Percentiles rank a stretch among this genome's conserved stretches.
phyloP scores from a whole-genome alignment of 2,888 invertebrate species.

The Gonocerus acuteangulatus region DNA sequence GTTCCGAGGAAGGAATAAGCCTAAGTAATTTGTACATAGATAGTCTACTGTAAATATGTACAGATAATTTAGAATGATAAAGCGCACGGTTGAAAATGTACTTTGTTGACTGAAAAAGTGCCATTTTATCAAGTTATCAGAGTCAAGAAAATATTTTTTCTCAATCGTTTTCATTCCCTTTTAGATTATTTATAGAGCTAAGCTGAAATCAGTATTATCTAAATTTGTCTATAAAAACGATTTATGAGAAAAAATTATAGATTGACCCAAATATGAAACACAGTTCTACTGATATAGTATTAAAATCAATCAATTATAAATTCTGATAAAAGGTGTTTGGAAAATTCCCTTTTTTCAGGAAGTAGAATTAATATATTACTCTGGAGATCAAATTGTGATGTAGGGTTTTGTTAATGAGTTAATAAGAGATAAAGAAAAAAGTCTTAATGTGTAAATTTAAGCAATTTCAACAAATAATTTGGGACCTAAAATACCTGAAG shows the following conservation, averaged over 20 bases:
- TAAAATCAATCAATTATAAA: no score
- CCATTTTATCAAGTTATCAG: conserved; percentile 8
- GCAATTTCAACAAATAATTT: no score
- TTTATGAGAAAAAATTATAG: neutral
- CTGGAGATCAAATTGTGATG: no score
- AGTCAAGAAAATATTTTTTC: neutral
- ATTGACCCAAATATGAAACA: neutral
- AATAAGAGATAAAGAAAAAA: no score
- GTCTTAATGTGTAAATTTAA: no score
- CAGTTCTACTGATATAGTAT: neutral
- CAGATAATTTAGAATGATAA: neutral
- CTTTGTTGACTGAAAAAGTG: conserved; percentile 4
- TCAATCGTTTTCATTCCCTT: neutral
- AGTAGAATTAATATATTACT: no score
- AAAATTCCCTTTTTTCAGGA: no score
- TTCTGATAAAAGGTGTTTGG: no score
- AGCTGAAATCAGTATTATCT: conserved; percentile 10
- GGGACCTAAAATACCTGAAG: no score
- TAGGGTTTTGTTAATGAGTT: no score
- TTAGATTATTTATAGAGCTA: neutral
- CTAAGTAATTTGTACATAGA: neutral
- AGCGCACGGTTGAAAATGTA: neutral
- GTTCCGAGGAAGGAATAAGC: neutral
- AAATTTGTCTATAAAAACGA: neutral
- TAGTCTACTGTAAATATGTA: neutral